phyloP scores from a whole-genome alignment of 2,113 vertebrate genomes.

The Telmatochromis bifrenatus region DNA sequence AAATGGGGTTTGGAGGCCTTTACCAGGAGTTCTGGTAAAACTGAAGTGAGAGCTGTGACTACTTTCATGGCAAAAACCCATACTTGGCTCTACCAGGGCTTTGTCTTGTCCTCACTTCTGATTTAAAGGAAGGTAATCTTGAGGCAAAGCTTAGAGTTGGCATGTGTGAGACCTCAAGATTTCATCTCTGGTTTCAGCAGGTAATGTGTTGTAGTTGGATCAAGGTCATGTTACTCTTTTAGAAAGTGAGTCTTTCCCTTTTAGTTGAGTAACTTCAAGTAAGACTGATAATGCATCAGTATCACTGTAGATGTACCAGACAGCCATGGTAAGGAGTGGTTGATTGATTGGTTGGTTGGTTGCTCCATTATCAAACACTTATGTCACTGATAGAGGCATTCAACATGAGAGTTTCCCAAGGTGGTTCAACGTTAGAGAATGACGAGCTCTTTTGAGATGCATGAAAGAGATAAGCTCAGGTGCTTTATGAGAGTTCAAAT shows the following conservation, averaged over 20 bases:
- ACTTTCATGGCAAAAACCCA: background rate
- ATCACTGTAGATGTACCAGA: background rate
- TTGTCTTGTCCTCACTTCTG: background rate
- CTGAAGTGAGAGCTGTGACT: background rate
- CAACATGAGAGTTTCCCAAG: background rate
- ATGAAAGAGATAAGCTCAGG: background rate
- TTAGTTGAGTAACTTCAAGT: fast-evolving
- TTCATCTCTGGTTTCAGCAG: background rate
- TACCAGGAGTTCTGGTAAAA: background rate
- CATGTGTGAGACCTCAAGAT: background rate
- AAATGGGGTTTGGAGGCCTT: background rate
- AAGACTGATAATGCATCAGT: background rate
- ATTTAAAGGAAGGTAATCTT: background rate
- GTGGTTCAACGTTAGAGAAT: background rate
- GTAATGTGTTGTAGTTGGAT: fast-evolving
- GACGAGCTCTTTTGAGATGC: background rate
- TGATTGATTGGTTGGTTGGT: background rate
- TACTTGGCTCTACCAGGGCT: background rate
- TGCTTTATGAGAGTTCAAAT: background rate
- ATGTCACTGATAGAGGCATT: background rate
- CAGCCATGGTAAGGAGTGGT: background rate
- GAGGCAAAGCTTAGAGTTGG: background rate
- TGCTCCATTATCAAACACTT: fast-evolving
- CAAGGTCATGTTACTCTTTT: background rate
- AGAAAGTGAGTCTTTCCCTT: background rate